Conservation (phyloP, 1,140 invertebrate genomes). For the Chrysopa pallens region DNA sequence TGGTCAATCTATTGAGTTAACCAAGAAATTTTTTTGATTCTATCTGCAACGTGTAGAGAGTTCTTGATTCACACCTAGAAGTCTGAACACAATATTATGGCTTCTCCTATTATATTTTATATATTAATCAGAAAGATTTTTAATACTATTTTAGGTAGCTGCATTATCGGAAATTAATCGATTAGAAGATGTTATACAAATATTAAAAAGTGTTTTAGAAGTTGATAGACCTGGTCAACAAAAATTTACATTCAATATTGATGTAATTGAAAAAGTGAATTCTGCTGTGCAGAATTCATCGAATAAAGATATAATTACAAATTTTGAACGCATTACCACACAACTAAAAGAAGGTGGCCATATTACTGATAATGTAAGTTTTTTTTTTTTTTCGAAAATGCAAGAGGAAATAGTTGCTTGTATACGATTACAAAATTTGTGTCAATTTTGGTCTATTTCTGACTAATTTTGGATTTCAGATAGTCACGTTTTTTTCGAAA, state of each 20-base stretch:
- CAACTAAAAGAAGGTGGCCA: slow-evolving; percentile 22
- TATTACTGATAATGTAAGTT: slow-evolving; percentile 21
- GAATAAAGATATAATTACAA: slow-evolving; percentile 18
- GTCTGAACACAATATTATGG: too few species aligned
- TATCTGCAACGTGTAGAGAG: too few species aligned
- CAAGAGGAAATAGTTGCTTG: too few species aligned
- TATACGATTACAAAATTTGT: too few species aligned
- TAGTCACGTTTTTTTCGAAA: slow-evolving; percentile 1
- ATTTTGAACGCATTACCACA: slow-evolving; percentile 25
- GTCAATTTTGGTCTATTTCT: too few species aligned
- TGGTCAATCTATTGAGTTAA: too few species aligned
- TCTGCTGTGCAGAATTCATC: slow-evolving; percentile 16
- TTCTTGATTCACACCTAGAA: too few species aligned
- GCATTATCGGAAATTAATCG: slow-evolving; percentile 38
- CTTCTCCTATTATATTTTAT: too few species aligned
- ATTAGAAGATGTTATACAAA: slow-evolving; percentile 40
- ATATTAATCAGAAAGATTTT: slow-evolving; percentile 1
- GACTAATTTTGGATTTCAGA: background rate
- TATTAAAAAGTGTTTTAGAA: slow-evolving; percentile 36
- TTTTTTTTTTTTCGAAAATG: too few species aligned
- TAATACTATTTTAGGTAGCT: slow-evolving; percentile 23
- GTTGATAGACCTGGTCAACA: slow-evolving; percentile 26
- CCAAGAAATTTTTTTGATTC: too few species aligned
- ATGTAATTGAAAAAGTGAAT: slow-evolving; percentile 26
- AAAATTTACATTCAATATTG: slow-evolving; percentile 31